Conservation (phyloP, 1,140 invertebrate species). For the Drosophila nannoptera region DNA sequence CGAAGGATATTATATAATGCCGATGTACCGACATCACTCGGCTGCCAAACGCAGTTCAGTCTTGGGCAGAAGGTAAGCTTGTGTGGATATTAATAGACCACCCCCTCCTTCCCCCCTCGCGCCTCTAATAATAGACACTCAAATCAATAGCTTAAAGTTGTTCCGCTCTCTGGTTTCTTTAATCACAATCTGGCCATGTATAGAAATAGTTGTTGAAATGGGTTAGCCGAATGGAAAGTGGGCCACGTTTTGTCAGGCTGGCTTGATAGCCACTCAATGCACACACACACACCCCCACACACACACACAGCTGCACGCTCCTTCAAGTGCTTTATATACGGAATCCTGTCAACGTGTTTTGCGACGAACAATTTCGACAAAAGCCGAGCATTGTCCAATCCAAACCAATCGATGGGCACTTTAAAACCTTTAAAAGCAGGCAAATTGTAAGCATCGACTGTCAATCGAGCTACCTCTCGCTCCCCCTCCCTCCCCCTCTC, state of each 20-base stretch:
- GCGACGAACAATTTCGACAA: slow-evolving; percentile 29
- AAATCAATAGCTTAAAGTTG: slow-evolving; percentile 21
- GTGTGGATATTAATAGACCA: no score
- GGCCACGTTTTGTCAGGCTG: slow-evolving; percentile 8
- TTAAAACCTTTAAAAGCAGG: slow-evolving; percentile 50
- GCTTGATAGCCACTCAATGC: slow-evolving; percentile 37
- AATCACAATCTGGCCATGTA: slow-evolving; percentile 14
- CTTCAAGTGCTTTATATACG: not conserved
- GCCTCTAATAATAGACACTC: slow-evolving; percentile 22
- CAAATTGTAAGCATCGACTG: slow-evolving; percentile 32
- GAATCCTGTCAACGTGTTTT: slow-evolving; percentile 20
- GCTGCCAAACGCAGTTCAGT: no score
- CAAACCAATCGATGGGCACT: slow-evolving; percentile 43
- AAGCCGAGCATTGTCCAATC: slow-evolving; percentile 33
- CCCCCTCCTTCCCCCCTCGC: no score
- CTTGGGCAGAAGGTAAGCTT: no score
- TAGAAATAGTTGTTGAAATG: slow-evolving; percentile 35
- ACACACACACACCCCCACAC: slow-evolving; percentile 13
- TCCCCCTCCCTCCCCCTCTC: no score
- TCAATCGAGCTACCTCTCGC: no score
- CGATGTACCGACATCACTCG: no score
- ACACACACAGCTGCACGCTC: not conserved
- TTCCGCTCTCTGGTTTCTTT: slow-evolving; percentile 8
- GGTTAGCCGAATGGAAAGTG: slow-evolving; percentile 6
- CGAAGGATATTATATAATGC: no score